Conservation (phyloP, 2,113 vertebrate species). For the Hassar affinis region DNA sequence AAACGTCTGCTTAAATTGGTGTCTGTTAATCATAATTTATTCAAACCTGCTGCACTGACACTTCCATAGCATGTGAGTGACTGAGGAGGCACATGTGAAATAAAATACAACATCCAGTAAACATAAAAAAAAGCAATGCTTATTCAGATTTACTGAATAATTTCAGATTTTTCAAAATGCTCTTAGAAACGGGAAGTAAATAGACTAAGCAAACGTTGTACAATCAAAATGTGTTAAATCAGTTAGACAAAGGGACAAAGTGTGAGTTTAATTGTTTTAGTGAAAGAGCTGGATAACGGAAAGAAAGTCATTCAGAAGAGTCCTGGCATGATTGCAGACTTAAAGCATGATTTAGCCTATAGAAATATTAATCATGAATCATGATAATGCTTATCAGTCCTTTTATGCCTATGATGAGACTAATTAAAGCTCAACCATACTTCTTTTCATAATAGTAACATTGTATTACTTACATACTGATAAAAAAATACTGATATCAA, state of each 20-base stretch:
- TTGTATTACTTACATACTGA: too few relatives aligned
- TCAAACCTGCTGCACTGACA: background rate
- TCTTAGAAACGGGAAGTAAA: background rate
- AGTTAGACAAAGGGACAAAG: background rate
- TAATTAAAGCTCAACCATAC: background rate
- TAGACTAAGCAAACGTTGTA: background rate
- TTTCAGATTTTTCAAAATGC: background rate
- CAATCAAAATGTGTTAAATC: background rate
- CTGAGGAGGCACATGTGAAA: background rate
- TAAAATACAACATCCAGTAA: background rate
- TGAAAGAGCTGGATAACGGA: background rate
- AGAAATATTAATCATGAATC: background rate
- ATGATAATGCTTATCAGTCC: background rate
- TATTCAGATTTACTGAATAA: background rate
- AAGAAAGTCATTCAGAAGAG: background rate
- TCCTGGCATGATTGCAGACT: background rate
- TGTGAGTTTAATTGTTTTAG: background rate
- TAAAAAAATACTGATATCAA: background rate
- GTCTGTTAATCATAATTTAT: background rate
- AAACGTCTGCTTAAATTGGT: background rate
- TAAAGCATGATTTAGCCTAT: background rate
- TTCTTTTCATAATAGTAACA: background rate
- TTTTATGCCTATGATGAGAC: background rate
- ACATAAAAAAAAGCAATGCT: background rate
- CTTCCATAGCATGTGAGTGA: background rate